Evolutionary conservation across 1,140 invertebrate species (phyloP).

Genomic region (Pinna nobilis): DNA sequence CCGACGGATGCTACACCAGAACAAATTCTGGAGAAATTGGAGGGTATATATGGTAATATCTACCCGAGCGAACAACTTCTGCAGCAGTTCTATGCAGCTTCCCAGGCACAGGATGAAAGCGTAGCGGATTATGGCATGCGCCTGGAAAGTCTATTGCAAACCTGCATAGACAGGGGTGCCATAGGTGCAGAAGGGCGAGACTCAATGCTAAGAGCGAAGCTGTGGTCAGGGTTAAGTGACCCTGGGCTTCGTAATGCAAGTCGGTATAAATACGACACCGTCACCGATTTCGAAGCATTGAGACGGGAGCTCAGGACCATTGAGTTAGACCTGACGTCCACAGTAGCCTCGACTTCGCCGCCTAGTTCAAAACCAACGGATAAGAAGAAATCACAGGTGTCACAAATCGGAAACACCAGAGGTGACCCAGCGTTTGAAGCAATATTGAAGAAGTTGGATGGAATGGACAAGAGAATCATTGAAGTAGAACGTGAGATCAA

Average conservation of each 20-base stretch:
- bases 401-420: not conserved
- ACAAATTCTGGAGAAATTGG: slow-evolving; percentile 3
- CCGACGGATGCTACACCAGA: slow-evolving; percentile 1
- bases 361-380: not conserved
- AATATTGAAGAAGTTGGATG: not conserved
- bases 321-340: not conserved
- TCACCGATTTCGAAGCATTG: not conserved
- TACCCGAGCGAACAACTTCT: slow-evolving; percentile 4
- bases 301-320: not conserved
- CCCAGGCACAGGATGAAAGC: not conserved
- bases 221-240: not conserved
- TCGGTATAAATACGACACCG: slow-evolving; percentile 4
- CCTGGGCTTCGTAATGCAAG: not conserved
- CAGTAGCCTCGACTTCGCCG: not conserved
- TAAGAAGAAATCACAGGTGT: slow-evolving; percentile 1
- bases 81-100: slow-evolving; percentile 1
- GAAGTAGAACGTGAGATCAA: slow-evolving; percentile 1
- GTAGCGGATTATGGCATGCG: slow-evolving; percentile 16
- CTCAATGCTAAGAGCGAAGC: slow-evolving; percentile 2
- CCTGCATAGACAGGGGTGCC: not conserved
- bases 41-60: slow-evolving; percentile 12
- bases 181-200: not conserved
- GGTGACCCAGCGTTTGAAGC: not conserved
- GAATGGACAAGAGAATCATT: not conserved
- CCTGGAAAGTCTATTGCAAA: not conserved